A percentile compares a stretch with the other conserved stretches of the same genome.
Evolutionary conservation across 35 echinoderm and acorn worm species (phyloP).

Genomic region (Heliocidaris erythrogramma): DNA sequence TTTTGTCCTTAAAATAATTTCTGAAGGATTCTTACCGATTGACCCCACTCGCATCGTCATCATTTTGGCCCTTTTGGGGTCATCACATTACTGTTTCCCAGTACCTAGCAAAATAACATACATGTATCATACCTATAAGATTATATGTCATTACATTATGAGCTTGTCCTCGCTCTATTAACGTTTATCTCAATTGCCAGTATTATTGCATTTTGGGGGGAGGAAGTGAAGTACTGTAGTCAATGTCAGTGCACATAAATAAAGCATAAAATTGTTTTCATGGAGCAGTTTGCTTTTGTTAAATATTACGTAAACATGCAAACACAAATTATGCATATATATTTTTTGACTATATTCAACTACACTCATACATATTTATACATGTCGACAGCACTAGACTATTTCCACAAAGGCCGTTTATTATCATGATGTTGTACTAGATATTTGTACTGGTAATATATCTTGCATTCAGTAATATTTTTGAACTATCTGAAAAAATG

Average conservation of each 20-base stretch:
- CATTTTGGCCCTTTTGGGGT: not conserved
- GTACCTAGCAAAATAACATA: not conserved
- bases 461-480: not conserved
- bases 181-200: not conserved
- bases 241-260: not conserved
- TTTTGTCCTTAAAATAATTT: no score
- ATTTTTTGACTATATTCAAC: not conserved
- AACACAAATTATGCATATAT: not conserved
- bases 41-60: not conserved
- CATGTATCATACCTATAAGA: not conserved
- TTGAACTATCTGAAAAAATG: not conserved
- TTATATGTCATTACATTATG: not conserved
- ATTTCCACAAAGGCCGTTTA: not conserved
- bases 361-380: not conserved
- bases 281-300: not conserved
- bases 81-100: no score
- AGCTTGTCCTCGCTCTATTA: not conserved
- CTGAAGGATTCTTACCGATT: no score
- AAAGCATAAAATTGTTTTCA: not conserved
- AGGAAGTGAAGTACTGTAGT: not conserved
- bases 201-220: not conserved
- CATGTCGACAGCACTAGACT: slow-evolving; percentile 15
- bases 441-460: not conserved
- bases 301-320: not conserved
- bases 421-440: not conserved